Evolutionary conservation across 2,888 invertebrate species (phyloP).

Genomic region (Ormyrus rosae): DNA sequence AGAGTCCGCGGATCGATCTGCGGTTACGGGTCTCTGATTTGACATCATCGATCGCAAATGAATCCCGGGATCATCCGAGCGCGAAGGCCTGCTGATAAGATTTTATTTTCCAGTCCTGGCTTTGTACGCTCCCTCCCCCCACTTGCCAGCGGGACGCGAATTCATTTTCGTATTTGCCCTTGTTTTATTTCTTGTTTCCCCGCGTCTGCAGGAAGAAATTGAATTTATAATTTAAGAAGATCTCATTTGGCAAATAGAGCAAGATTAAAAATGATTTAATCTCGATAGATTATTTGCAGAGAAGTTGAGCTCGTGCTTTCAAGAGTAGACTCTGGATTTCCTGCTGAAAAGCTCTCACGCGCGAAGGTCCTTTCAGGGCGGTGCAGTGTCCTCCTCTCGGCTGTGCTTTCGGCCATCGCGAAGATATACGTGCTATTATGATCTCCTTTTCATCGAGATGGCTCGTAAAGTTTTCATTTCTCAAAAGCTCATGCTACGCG

Average conservation of each 20-base stretch:
- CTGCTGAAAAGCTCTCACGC: slow-evolving; percentile 3
- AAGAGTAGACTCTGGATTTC: slow-evolving; percentile 36
- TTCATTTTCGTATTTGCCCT: too few species aligned
- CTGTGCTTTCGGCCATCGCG: slow-evolving; percentile 22
- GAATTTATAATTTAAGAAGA: not conserved
- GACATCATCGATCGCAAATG: slow-evolving; percentile 30
- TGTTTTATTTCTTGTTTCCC: not conserved
- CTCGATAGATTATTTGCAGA: slow-evolving; percentile 17
- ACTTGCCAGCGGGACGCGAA: too few species aligned
- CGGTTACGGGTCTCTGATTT: slow-evolving; percentile 23
- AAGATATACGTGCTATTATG: slow-evolving; percentile 52
- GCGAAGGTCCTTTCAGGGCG: slow-evolving; percentile 29
- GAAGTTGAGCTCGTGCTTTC: slow-evolving; percentile 15
- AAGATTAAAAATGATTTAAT: slow-evolving; percentile 3
- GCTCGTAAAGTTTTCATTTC: slow-evolving; percentile 55
- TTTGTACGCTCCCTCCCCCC: too few species aligned
- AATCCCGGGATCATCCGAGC: slow-evolving; percentile 13
- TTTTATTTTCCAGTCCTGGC: slow-evolving; percentile 19
- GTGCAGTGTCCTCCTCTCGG: slow-evolving; percentile 17
- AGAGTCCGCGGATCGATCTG: slow-evolving; percentile 34
- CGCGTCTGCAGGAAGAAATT: not conserved
- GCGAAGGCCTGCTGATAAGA: slow-evolving; percentile 12
- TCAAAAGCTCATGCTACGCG: slow-evolving; percentile 21
- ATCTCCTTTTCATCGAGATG: slow-evolving; percentile 48
- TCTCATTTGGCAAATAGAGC: too few species aligned